A percentile compares a stretch with the other conserved stretches of the same genome.
Evolutionary conservation across 2,888 invertebrate genomes (phyloP).

Genomic region (Pelosia muscerda): DNA sequence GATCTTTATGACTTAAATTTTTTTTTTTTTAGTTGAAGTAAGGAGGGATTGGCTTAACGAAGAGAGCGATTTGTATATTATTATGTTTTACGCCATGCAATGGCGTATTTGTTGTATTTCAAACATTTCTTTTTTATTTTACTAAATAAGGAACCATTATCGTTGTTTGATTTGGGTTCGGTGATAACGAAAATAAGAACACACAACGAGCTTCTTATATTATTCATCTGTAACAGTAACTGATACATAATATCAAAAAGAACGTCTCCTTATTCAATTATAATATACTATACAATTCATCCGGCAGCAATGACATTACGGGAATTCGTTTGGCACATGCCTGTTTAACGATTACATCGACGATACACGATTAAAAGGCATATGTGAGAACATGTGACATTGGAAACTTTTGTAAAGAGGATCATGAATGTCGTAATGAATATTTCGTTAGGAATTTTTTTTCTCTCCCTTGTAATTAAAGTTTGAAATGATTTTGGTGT

Average conservation of each 20-base stretch:
- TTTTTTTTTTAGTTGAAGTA: too few species aligned
- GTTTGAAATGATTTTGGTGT: conserved; percentile 25
- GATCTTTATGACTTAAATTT: neutral
- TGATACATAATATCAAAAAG: neutral
- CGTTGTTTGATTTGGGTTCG: conserved; percentile 1
- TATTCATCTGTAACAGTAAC: neutral
- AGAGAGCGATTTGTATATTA: neutral
- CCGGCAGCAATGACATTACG: neutral
- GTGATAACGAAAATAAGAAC: conserved; percentile 1
- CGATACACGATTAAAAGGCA: neutral
- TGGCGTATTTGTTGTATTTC: neutral
- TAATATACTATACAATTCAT: neutral
- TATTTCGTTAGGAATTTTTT: neutral
- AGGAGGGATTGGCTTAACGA: too few species aligned
- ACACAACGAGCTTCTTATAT: neutral
- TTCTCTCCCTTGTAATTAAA: neutral
- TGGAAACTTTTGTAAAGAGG: neutral
- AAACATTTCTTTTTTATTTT: neutral
- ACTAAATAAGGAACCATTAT: neutral
- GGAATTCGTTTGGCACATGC: neutral
- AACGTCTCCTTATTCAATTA: neutral
- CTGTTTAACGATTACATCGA: too few species aligned
- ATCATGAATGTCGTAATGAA: neutral
- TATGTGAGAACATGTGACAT: neutral
- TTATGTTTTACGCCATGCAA: neutral